Conservation (phyloP, 2,888 invertebrate species). For the Pachydiplax longipennis region DNA sequence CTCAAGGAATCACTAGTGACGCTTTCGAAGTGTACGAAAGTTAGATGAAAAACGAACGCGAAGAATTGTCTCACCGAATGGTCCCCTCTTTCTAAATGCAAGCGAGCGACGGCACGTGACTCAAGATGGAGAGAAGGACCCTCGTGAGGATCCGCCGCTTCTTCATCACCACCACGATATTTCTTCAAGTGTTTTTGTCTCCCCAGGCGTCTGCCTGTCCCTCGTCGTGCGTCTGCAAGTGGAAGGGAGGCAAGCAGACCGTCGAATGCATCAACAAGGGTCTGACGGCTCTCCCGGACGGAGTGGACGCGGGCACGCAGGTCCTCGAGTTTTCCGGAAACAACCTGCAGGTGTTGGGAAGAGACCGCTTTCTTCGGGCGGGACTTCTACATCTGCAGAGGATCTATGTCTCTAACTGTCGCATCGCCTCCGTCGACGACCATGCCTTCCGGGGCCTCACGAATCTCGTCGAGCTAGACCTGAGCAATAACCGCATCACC, state of each 20-base stretch:
- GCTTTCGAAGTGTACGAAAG: too few relatives aligned
- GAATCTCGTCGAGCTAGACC: slow-evolving; percentile 87
- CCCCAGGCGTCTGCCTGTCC: slow-evolving; percentile 66
- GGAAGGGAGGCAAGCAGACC: slow-evolving; percentile 93
- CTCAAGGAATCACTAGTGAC: too few relatives aligned
- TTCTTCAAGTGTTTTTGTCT: neutral
- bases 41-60: too few relatives aligned
- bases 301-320: slow-evolving; percentile 87
- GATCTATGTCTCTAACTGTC: slow-evolving; percentile 81
- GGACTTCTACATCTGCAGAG: slow-evolving; percentile 86
- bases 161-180: neutral
- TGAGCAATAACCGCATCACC: slow-evolving; percentile 81
- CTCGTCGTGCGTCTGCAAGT: slow-evolving; percentile 85
- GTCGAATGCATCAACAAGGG: slow-evolving; percentile 88
- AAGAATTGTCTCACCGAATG: too few relatives aligned
- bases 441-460: slow-evolving; percentile 83
- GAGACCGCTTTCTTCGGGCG: slow-evolving; percentile 79
- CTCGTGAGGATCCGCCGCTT: neutral
- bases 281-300: slow-evolving; percentile 83
- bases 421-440: slow-evolving; percentile 78
- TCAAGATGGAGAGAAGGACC: too few relatives aligned
- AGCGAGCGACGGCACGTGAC: too few relatives aligned
- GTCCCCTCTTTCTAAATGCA: too few relatives aligned
- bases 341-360: slow-evolving; percentile 78
- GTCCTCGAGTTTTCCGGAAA: slow-evolving; percentile 90